Evolutionary conservation across 2,113 vertebrate genomes (phyloP).

Genomic region (Sinocyclocheilus grahami): DNA sequence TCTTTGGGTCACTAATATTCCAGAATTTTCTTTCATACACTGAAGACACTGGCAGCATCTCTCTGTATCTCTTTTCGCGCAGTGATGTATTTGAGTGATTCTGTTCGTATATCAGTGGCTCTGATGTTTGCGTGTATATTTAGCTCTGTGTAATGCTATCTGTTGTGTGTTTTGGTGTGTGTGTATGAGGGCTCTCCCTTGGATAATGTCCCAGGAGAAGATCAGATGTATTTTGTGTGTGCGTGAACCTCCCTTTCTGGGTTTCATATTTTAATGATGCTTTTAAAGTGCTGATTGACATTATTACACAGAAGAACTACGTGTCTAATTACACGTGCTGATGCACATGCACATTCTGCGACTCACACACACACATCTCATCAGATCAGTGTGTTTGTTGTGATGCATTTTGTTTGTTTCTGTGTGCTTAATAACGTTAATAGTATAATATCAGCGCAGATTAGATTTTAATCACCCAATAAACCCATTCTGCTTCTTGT

Average conservation of each 20-base stretch:
- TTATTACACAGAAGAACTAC: slow-evolving; percentile 6
- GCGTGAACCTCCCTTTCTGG: too few relatives aligned
- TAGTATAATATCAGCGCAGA: background rate
- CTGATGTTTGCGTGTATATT: slow-evolving; percentile 11
- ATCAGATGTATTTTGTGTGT: slow-evolving; percentile 1
- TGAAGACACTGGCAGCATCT: background rate
- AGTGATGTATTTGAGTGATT: background rate
- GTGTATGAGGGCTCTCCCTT: slow-evolving; percentile 15
- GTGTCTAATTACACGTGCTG: slow-evolving; percentile 21
- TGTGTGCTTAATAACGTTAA: background rate
- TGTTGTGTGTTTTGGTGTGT: slow-evolving; percentile 22
- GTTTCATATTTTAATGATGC: slow-evolving; percentile 25
- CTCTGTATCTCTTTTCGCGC: background rate
- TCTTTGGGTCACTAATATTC: background rate
- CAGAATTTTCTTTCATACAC: background rate
- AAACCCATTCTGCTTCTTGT: slow-evolving; percentile 3
- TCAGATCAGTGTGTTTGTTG: background rate
- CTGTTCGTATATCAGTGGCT: background rate
- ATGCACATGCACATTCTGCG: background rate
- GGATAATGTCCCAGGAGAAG: background rate
- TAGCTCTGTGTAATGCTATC: slow-evolving; percentile 5
- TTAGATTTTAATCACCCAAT: slow-evolving; percentile 2
- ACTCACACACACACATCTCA: background rate
- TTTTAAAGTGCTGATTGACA: slow-evolving; percentile 28
- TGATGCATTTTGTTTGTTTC: background rate